Conservation (phyloP, 2,888 invertebrate species). For the Eupithecia subfuscata region DNA sequence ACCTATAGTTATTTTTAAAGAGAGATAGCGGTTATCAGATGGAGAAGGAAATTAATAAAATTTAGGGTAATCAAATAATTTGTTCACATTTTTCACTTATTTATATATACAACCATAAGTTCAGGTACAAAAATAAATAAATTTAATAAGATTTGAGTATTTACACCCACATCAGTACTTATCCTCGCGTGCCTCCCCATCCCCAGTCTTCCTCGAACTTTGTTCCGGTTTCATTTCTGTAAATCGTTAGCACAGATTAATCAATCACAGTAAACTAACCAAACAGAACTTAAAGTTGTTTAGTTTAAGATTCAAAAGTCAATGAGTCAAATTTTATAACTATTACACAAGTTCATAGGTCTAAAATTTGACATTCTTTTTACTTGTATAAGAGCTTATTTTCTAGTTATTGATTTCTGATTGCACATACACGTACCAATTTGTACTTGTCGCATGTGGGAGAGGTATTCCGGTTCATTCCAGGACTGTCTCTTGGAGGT, state of each 20-base stretch:
- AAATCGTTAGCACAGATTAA: neutral
- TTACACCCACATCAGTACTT: neutral
- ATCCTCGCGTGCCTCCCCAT: neutral
- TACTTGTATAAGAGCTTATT: neutral
- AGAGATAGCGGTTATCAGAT: no score
- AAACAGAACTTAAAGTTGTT: no score
- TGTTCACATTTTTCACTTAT: neutral
- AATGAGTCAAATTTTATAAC: no score
- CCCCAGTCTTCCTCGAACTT: neutral
- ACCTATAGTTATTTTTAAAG: no score
- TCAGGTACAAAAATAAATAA: constrained; percentile 1
- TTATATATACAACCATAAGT: neutral
- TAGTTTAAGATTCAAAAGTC: no score
- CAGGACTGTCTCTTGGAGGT: constrained; percentile 88
- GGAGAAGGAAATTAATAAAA: no score
- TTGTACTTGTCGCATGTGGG: neutral
- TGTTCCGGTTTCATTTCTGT: constrained; percentile 3
- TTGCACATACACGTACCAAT: neutral
- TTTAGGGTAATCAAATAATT: no score
- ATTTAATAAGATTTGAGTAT: neutral
- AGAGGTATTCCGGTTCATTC: constrained; percentile 84
- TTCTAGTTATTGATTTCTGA: neutral
- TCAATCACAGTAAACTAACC: neutral
- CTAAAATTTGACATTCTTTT: neutral
- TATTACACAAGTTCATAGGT: neutral